Percentiles rank a stretch among this genome's conserved stretches.
Evolutionary conservation across 1,140 invertebrate genomes (phyloP).

Genomic region (Dinoponera quadriceps): DNA sequence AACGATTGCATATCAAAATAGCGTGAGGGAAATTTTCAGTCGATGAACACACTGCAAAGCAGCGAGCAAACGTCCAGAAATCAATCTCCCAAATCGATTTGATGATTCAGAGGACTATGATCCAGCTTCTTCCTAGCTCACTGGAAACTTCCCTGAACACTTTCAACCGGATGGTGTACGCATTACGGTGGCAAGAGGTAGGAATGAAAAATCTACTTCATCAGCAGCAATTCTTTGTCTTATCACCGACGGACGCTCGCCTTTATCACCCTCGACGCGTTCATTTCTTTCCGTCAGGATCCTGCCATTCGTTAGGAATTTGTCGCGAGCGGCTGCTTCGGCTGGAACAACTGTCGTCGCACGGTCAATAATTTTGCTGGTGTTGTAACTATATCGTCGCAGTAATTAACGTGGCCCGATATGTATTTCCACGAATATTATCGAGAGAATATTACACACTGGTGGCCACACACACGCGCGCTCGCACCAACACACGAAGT

Average conservation of each 20-base stretch:
- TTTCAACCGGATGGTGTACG: no score
- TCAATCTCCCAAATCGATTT: no score
- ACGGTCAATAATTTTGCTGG: background rate
- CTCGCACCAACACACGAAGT: background rate
- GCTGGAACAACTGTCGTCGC: background rate
- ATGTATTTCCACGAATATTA: background rate
- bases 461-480: no score
- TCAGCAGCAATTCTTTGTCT: background rate
- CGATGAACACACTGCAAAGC: no score
- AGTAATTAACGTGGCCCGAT: background rate
- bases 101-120: no score
- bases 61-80: no score
- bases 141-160: no score
- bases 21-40: no score
- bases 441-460: background rate
- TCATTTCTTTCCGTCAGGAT: background rate
- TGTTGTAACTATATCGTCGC: background rate
- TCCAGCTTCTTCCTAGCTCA: no score
- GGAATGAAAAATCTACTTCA: background rate
- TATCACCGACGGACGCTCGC: background rate
- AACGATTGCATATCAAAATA: no score
- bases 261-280: background rate
- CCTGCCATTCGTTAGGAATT: background rate
- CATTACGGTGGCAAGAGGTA: background rate
- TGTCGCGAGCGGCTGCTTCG: background rate